These are phyloP conservation scores for Thryonomys swinderianus DNA, from an alignment of 2,113 vertebrate genomes.

Conservation along the genomic window DNA sequence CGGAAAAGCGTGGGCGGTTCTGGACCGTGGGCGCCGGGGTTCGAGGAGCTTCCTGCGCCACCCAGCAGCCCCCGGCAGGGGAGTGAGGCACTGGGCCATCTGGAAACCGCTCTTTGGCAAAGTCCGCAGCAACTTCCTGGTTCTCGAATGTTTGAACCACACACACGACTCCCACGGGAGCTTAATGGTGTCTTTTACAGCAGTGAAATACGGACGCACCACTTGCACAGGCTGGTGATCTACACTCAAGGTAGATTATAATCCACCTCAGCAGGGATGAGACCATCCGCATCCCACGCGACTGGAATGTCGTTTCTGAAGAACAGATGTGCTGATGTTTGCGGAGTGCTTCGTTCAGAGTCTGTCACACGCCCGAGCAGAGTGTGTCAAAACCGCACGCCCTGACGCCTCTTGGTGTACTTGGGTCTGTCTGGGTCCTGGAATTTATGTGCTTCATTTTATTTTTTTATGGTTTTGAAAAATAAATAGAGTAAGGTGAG, in stretches of 20 bases:
- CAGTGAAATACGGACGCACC: not conserved
- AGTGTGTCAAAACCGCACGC: slow-evolving; percentile 24
- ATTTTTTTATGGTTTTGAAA: slow-evolving; percentile 47
- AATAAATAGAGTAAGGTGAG: not conserved
- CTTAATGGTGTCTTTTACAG: not conserved
- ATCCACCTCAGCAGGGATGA: too few relatives aligned
- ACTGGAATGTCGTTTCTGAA: slow-evolving; percentile 18
- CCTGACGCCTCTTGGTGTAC: not conserved
- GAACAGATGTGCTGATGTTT: slow-evolving; percentile 21
- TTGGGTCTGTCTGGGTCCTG: not conserved
- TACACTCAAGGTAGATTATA: not conserved
- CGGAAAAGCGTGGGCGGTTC: too few relatives aligned
- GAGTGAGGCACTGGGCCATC: fast-evolving
- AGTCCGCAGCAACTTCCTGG: not conserved
- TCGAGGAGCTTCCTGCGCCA: too few relatives aligned
- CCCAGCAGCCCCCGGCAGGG: fast-evolving
- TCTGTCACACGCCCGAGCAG: not conserved
- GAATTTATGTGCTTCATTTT: not conserved
- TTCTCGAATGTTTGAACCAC: not conserved
- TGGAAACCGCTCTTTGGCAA: not conserved
- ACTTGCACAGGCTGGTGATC: slow-evolving; percentile 45
- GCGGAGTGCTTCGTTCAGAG: not conserved
- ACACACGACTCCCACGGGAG: not conserved
- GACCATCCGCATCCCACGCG: slow-evolving; percentile 22
- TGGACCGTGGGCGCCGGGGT: too few relatives aligned